These are phyloP conservation scores for Tyrannus savana DNA, from an alignment of 2,113 vertebrate species.

Conservation along the genomic window DNA sequence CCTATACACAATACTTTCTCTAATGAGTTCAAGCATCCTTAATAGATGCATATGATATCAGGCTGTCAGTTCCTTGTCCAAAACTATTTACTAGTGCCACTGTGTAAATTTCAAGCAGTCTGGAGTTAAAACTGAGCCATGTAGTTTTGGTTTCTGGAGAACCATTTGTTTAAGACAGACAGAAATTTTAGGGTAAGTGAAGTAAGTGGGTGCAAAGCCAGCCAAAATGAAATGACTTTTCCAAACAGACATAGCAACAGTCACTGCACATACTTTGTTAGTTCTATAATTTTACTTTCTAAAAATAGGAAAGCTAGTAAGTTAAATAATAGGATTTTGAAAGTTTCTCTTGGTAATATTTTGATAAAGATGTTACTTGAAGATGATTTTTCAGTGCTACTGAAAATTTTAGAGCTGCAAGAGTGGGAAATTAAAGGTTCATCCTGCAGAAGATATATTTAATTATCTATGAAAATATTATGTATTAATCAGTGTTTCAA, in stretches of 20 bases:
- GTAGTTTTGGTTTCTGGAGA: not conserved
- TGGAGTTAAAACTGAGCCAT: not conserved
- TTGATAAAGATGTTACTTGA: constrained; percentile 25
- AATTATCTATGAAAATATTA: constrained; percentile 1
- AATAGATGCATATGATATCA: not conserved
- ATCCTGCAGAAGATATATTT: not conserved
- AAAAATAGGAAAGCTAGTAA: not conserved
- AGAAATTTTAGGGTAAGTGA: constrained; percentile 4
- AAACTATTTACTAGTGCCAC: not conserved
- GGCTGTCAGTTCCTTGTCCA: not conserved
- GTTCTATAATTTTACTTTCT: constrained; percentile 21
- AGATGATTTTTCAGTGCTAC: not conserved
- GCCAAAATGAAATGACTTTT: constrained; percentile 21
- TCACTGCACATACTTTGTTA: not conserved
- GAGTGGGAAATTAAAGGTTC: constrained; percentile 4
- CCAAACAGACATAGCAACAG: constrained; percentile 13
- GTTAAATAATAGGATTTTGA: not conserved
- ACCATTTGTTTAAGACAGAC: not conserved
- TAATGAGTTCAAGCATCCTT: not conserved
- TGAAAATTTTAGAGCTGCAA: not conserved
- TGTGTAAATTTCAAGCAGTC: not conserved
- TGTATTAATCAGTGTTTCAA: not conserved
- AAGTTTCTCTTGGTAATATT: constrained; percentile 17
- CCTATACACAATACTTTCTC: not conserved
- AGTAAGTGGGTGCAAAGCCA: not conserved